These are phyloP conservation scores for Hymenochirus boettgeri DNA, from an alignment of 2,113 vertebrate species.

Conservation along the genomic window DNA sequence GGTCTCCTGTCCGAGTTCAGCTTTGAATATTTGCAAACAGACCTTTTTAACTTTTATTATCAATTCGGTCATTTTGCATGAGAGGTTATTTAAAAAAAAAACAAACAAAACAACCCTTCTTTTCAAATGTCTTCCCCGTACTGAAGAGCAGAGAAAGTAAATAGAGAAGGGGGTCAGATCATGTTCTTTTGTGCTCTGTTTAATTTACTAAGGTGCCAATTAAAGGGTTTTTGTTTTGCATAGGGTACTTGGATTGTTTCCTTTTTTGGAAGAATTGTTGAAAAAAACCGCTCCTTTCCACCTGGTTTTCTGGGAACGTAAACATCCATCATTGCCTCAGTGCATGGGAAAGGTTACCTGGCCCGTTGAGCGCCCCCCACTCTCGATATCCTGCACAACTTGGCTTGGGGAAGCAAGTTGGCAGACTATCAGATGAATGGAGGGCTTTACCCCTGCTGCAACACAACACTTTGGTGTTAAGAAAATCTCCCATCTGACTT, in stretches of 20 bases:
- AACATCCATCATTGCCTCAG: slow-evolving; percentile 28
- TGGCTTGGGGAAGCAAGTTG: slow-evolving; percentile 26
- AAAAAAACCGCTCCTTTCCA: slow-evolving; percentile 17
- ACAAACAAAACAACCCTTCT: slow-evolving; percentile 32
- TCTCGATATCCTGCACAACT: neutral
- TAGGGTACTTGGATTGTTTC: too few relatives aligned
- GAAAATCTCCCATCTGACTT: neutral
- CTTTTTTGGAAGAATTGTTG: neutral
- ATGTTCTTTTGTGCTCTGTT: too few relatives aligned
- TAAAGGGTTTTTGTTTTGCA: too few relatives aligned
- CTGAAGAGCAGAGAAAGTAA: too few relatives aligned
- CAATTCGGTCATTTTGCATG: slow-evolving; percentile 57
- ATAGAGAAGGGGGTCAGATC: too few relatives aligned
- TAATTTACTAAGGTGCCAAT: neutral
- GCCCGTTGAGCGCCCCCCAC: neutral
- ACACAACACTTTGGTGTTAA: slow-evolving; percentile 16
- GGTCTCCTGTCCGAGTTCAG: slow-evolving; percentile 50
- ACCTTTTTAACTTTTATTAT: slow-evolving; percentile 56
- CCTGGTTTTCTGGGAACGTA: slow-evolving; percentile 17
- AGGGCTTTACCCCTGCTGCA: slow-evolving; percentile 17
- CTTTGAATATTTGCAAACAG: slow-evolving; percentile 54
- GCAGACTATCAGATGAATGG: slow-evolving; percentile 4
- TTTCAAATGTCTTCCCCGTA: too few relatives aligned
- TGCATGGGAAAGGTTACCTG: neutral
- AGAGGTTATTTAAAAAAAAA: slow-evolving; percentile 52